phyloP scores from a whole-genome alignment of 92 coral and sea anemone species.

The Phenganax subtilis region DNA sequence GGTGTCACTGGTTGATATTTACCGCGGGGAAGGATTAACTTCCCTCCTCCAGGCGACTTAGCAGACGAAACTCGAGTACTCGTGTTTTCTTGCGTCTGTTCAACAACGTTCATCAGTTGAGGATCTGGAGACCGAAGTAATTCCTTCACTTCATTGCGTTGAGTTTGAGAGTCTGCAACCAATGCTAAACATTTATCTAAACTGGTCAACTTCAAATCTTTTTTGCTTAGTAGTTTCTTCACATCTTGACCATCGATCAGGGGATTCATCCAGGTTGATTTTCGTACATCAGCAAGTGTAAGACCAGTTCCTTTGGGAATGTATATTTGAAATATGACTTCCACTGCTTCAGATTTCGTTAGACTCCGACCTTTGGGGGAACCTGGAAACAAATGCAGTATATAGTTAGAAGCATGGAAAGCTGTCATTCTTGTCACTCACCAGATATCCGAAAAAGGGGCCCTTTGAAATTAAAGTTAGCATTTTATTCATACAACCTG shows the following conservation, averaged over 20 bases:
- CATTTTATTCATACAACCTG: no score
- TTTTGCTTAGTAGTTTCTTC: constrained; percentile 80
- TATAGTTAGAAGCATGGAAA: no score
- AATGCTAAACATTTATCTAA: constrained; percentile 72
- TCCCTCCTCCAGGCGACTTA: constrained; percentile 31
- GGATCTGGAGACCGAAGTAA: constrained; percentile 60
- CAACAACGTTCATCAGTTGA: constrained; percentile 25
- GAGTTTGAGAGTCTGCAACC: constrained; percentile 78
- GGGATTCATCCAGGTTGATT: constrained; percentile 97
- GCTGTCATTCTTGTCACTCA: no score
- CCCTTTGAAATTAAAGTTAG: no score
- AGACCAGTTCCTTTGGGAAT: constrained; percentile 94
- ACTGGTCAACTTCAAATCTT: constrained; percentile 85
- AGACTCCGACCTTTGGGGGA: constrained; percentile 75
- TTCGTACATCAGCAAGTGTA: constrained; percentile 80
- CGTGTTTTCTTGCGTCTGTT: constrained; percentile 9
- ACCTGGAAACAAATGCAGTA: constrained; percentile 44
- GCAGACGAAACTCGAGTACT: constrained; percentile 24
- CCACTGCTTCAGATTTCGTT: constrained; percentile 96
- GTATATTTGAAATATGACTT: constrained; percentile 91
- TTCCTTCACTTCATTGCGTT: constrained; percentile 79
- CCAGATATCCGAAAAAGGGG: no score
- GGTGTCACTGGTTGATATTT: constrained; percentile 36
- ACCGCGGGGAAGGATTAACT: constrained; percentile 33
- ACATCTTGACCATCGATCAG: constrained; percentile 83